Base-by-base conservation (phyloP, 2,888 invertebrate species). In the Acanthacorydalis orientalis region DNA sequence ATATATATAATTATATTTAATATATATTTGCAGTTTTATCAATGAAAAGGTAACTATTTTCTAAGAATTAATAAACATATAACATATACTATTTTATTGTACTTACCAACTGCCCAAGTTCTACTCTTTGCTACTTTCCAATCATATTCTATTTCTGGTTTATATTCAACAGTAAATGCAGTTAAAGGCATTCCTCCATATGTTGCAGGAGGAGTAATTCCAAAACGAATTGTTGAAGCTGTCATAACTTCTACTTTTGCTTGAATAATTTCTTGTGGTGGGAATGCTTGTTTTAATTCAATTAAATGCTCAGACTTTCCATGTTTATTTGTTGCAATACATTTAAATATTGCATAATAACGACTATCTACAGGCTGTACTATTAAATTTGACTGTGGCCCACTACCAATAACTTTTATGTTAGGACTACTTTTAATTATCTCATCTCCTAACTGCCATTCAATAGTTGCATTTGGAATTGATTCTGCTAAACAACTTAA, bases 401-500 rank as follows among this genome's bases (percentile, higher is more conserved):
- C 83, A 10, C 73, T 74, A 8, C 80, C 80, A 44, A 70, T 71
- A 52, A 80, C 78, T 52, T 65, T 65, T 4, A 82, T 68, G 54
- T 74, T 73, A 1, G 72, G 68, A 42, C 74, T 73, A 34, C 57
- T 59, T 12, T 57, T 54, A 34, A 66, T 53, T 43, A 55, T 58
- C 8, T 54, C 62, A 35, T 50, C 60, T 53, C 60, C 69, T 64
- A 69, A 76, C 63, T 75, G 77, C 91, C 91, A 92, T 59, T 79
- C 78, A 55, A 92, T 88, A 7, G 91, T 91, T 1, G 92, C 92
- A 62, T 92, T 92, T 3, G 92, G 92, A 57, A 92, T 78, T 23
- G 74, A 69, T 55, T 88, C 85, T n/a, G 90, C 89, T 42, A 86
- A 71, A 60, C 92, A 92, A 50, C 84, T 86, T 7, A 92, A 70